phyloP scores from a whole-genome alignment of 2,888 invertebrate species.

The Nemoura dubitans region DNA sequence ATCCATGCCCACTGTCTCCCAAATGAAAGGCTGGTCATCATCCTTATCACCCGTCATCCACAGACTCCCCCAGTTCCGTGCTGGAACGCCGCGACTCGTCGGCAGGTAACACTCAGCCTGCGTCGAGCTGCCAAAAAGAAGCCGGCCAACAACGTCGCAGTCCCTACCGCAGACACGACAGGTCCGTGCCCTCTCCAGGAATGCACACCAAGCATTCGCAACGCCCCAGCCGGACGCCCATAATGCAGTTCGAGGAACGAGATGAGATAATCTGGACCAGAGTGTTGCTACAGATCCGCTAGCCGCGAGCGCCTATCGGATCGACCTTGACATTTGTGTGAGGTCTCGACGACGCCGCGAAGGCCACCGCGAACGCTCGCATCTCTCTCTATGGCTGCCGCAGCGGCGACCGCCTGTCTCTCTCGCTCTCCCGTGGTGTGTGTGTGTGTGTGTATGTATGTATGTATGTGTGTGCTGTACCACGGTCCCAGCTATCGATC shows the following conservation, averaged over 20 bases:
- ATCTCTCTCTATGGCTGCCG: too few species aligned
- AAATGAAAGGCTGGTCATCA: too few species aligned
- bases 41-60: too few species aligned
- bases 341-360: background rate
- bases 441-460: too few species aligned
- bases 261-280: background rate
- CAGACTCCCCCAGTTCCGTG: too few species aligned
- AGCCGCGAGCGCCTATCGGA: background rate
- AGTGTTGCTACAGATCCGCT: background rate
- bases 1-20: too few species aligned
- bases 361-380: background rate
- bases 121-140: background rate
- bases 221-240: background rate
- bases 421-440: too few species aligned
- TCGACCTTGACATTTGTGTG: slow-evolving; percentile 12
- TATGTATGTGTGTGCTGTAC: too few species aligned
- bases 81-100: too few species aligned
- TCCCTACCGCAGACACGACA: background rate
- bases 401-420: too few species aligned
- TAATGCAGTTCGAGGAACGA: background rate
- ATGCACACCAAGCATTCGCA: background rate
- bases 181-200: background rate
- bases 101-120: too few species aligned
- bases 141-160: background rate
- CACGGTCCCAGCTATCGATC: too few species aligned